These are phyloP conservation scores for Pavo muticus DNA, from an alignment of 2,113 vertebrate species.

Conservation along the genomic window DNA sequence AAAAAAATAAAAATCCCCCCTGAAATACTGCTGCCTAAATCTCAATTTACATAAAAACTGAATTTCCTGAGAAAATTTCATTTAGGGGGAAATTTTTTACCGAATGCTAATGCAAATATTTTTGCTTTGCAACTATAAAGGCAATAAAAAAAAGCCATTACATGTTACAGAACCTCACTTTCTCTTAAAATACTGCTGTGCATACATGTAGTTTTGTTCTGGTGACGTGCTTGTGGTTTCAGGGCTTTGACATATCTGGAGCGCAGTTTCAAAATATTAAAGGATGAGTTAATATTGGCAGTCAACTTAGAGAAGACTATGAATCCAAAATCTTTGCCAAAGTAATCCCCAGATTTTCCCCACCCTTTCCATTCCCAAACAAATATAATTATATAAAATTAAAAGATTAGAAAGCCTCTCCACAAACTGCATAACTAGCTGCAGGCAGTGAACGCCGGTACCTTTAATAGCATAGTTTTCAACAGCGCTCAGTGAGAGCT, in stretches of 20 bases:
- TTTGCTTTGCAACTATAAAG: neutral
- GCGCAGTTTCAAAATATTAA: conserved; percentile 18
- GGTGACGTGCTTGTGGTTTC: conserved; percentile 43
- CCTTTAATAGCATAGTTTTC: conserved; percentile 52
- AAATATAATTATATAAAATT: conserved; percentile 77
- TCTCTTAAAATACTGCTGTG: neutral
- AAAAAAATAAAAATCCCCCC: neutral
- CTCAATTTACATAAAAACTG: neutral
- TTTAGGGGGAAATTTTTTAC: neutral
- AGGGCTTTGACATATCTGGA: conserved; percentile 37
- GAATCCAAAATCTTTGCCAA: conserved; percentile 51
- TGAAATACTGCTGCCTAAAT: neutral
- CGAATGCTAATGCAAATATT: neutral
- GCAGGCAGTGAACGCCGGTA: conserved; percentile 64
- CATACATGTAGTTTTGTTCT: neutral
- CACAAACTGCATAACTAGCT: conserved; percentile 71
- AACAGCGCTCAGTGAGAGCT: neutral
- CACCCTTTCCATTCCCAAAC: conserved; percentile 43
- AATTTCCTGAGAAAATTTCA: neutral
- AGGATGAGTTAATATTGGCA: conserved; percentile 49
- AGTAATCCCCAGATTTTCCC: conserved; percentile 58
- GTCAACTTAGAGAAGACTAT: conserved; percentile 31
- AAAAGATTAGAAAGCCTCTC: conserved; percentile 75
- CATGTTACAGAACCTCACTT: neutral
- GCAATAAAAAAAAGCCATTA: neutral